Percentiles rank a stretch among this genome's conserved stretches.
These are phyloP conservation scores for Drosophila dunni DNA, from an alignment of 1,140 invertebrate genomes.

Conservation along the genomic window DNA sequence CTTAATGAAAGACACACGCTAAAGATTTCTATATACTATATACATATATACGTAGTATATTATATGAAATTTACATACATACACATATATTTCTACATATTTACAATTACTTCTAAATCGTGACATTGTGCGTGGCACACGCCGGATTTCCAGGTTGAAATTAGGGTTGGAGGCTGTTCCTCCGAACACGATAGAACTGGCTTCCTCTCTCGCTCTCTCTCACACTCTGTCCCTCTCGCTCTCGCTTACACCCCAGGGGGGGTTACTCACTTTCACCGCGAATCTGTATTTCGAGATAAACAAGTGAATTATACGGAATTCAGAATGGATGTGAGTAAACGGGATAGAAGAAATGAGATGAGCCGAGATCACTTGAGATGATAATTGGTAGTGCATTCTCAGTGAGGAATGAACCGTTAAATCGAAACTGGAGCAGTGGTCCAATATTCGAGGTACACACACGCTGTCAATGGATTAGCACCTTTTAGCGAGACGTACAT, in stretches of 20 bases:
- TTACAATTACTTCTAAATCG: conserved; percentile 31
- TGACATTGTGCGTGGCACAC: conserved; percentile 65
- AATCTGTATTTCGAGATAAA: conserved; percentile 61
- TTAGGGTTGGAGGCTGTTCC: neutral
- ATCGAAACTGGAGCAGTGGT: conserved; percentile 72
- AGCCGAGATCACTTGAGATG: conserved; percentile 11
- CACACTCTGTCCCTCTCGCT: neutral
- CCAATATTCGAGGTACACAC: conserved; percentile 64
- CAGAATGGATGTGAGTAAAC: conserved; percentile 42
- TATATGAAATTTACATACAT: conserved; percentile 9
- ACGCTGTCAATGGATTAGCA: conserved; percentile 68
- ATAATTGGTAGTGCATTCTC: conserved; percentile 70
- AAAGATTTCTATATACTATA: conserved; percentile 3
- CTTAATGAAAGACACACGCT: conserved; percentile 64
- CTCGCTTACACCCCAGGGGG: neutral
- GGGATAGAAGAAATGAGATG: conserved; percentile 16
- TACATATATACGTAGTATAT: conserved; percentile 6
- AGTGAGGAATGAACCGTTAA: conserved; percentile 76
- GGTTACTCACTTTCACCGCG: conserved; percentile 71
- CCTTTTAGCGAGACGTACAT: conserved; percentile 56
- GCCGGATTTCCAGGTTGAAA: conserved; percentile 26
- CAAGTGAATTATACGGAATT: conserved; percentile 67
- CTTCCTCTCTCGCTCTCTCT: neutral
- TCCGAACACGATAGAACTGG: neutral
- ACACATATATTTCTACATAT: conserved; percentile 7